Base-by-base conservation (phyloP, 2,888 invertebrate genomes). In the Steromphala cineraria region DNA sequence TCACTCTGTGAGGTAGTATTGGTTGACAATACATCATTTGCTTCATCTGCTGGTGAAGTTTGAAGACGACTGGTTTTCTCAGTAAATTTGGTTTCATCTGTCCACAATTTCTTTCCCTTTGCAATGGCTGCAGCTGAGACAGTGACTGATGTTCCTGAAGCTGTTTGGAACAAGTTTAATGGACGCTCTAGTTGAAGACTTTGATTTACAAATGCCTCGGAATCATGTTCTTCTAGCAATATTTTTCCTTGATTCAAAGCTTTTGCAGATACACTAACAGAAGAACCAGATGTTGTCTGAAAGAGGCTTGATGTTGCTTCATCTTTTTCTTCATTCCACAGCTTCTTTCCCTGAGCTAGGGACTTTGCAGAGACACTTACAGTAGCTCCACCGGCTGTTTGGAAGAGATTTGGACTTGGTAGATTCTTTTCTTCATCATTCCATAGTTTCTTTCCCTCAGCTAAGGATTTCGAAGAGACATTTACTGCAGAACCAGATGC, bases 201-300 rank as follows among this genome's bases (percentile, higher is more conserved):
- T n/a, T n/a, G n/a, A n/a, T n/a, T n/a, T n/a, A n/a, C n/a, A n/a
- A n/a, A n/a, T n/a, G n/a, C n/a, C n/a, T n/a, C n/a, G n/a, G n/a
- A n/a, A n/a, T n/a, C 36, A 4, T 36, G 4, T 36, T 36, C 36
- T 4, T 36, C 7, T 7, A 2, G 7, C 36, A 46, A 8, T 46
- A 10, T 46, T 19, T 13, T 40, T 46, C 75, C 21, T 15, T 40
- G 10, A n/a, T 40, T 4, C 40, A 56, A 19, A 3, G 83, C 56
- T 21, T 55, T 78, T 40, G 80, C 15, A 21, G 80, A 76, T 8
- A 83, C 75, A 28, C 17, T 36, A n/a, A 84, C 74, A 21, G 55
- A 62, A 78, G 76, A 81, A 19, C 83, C 83, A 78, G 78, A 80
- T n/a, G 81, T 83, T 74, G 80, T 81, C 55, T 80, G 79, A 53